Percentiles rank a stretch among this genome's conserved stretches.
phyloP scores from a whole-genome alignment of 2,888 invertebrate species.

The Eupeodes luniger region DNA sequence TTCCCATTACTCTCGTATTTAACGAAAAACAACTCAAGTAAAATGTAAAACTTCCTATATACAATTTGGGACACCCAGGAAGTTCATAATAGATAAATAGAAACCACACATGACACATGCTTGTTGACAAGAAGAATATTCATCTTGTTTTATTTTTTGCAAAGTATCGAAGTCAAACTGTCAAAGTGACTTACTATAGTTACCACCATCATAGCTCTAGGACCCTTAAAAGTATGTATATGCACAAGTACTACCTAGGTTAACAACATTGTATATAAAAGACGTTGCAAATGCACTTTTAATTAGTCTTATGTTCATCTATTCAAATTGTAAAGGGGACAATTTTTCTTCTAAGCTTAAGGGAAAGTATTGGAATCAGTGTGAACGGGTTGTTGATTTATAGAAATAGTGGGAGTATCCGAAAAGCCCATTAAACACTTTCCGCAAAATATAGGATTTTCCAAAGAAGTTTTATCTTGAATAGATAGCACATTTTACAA shows the following conservation, averaged over 20 bases:
- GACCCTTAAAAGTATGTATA: not conserved
- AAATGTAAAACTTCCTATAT: constrained; percentile 48
- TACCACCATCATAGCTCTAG: no score
- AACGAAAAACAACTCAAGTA: constrained; percentile 24
- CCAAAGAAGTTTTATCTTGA: no score
- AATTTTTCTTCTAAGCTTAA: not conserved
- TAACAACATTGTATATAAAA: not conserved
- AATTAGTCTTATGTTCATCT: constrained; percentile 40
- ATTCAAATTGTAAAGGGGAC: not conserved
- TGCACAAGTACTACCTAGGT: not conserved
- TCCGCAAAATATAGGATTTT: no score
- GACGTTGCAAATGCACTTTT: constrained; percentile 19
- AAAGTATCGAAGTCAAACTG: constrained; percentile 1
- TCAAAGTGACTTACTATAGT: constrained; percentile 17
- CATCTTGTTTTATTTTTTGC: constrained; percentile 21
- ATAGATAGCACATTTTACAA: no score
- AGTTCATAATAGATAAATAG: constrained; percentile 45
- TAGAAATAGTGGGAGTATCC: no score
- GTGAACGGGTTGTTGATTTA: no score
- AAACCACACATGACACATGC: constrained; percentile 22
- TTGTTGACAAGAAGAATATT: constrained; percentile 11
- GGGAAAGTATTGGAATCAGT: not conserved
- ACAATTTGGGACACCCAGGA: constrained; percentile 60
- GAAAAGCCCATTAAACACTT: no score
- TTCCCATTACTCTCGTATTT: not conserved